Evolutionary conservation across 2,888 invertebrate genomes (phyloP), one percentile per base, ranked within the genome.

Genomic region (Sipha maydis): DNA sequence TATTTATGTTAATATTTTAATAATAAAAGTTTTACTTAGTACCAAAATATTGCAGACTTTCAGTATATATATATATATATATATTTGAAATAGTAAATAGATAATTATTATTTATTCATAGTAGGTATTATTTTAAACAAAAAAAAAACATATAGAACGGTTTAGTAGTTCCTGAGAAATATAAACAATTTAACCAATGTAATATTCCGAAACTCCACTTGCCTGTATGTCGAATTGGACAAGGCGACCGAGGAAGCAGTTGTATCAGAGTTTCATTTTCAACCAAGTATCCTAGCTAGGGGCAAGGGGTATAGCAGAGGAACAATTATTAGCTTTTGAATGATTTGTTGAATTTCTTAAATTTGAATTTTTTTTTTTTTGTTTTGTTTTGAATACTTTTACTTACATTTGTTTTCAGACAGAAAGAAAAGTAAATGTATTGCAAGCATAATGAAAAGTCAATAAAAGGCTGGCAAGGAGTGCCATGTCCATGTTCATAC

Each of bases 241-340:
- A 80, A 88, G 75, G 88, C 80, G 73, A 82, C 73, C 76, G 75
- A 88, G 80, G 80, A 82, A 80, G 75, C 73, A 82, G 80, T 75
- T 75, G 80, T 82, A 73, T 75, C 85, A 85, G 25, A 86, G 73
- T 88, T 88, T 88, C 88, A 82, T 80, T 88, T 88, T 88, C 88
- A 88, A 88, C 88, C 88, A 88, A 88, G 86, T 80, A 82, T 41
- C 88, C 88, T 88, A 88, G 88, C 88, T 88, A 88, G 88, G 88
- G 82, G 82, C 80, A 88, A 79, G 82, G 88, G 88, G 88, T 88
- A 88, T 88, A 88, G 88, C 88, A 88, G 80, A 88, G 88, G 88
- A 88, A 82, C 88, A 88, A 88, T 82, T 88, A 88, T 76, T 82
- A 89, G 28, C 48, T 80, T 75, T n/a, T 78, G 28, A 76, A 56